Conservation (phyloP, 2,797 vertebrate genomes). For the Gadopsis bispinosus region DNA sequence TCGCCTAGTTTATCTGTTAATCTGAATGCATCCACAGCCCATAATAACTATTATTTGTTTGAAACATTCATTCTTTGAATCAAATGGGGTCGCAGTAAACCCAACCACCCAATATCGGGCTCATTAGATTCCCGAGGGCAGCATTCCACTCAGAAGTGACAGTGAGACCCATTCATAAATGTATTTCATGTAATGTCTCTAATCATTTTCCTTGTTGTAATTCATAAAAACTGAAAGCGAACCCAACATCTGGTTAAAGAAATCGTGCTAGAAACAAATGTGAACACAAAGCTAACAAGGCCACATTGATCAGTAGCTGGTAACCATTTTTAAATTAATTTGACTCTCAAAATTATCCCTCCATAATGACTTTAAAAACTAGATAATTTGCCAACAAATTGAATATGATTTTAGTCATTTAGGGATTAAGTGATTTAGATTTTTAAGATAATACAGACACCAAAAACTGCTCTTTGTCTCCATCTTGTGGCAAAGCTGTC, state of each 20-base stretch:
- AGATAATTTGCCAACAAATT: not conserved
- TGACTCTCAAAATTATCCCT: not conserved
- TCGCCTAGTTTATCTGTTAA: not conserved
- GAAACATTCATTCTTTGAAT: no score
- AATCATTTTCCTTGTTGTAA: no score
- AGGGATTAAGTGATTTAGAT: not conserved
- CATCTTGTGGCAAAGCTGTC: not conserved
- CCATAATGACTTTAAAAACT: not conserved
- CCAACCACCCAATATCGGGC: no score
- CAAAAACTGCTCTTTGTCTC: not conserved
- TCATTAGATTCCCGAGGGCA: no score
- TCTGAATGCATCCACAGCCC: no score
- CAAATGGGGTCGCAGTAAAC: no score
- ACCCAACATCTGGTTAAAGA: not conserved
- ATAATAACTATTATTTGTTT: no score
- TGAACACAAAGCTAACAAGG: not conserved
- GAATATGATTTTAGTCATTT: not conserved
- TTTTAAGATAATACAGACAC: not conserved
- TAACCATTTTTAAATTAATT: not conserved
- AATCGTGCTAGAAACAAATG: not conserved
- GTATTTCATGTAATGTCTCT: no score
- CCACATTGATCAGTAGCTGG: not conserved
- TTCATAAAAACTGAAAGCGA: no score
- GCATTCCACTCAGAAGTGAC: no score
- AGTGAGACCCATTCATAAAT: no score